Evolutionary conservation across 2,113 vertebrate genomes (phyloP).

Genomic region (Epinephelus moara): DNA sequence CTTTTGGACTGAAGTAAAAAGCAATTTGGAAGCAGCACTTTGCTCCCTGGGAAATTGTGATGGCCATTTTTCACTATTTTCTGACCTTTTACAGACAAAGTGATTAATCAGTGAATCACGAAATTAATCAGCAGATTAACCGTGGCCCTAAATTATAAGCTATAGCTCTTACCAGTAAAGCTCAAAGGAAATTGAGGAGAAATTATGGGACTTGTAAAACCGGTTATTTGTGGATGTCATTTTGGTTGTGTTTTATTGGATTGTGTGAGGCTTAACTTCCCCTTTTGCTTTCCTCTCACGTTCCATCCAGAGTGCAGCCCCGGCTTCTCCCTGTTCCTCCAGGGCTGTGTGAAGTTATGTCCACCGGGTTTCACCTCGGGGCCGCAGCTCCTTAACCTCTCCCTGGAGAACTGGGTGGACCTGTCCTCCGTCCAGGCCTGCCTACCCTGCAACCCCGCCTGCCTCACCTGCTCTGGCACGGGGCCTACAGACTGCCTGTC

Average conservation of each 20-base stretch:
- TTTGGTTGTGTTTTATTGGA: neutral
- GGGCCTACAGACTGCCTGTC: slow-evolving; percentile 90
- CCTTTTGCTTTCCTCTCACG: neutral
- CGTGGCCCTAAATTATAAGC: neutral
- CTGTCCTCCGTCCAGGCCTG: slow-evolving; percentile 90
- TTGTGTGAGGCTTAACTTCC: neutral
- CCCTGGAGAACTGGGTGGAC: slow-evolving; percentile 91
- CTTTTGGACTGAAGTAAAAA: neutral
- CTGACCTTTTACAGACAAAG: neutral
- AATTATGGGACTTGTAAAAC: neutral
- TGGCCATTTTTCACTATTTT: neutral
- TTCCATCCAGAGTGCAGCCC: slow-evolving; percentile 89
- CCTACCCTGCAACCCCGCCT: slow-evolving; percentile 90
- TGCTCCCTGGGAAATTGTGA: neutral
- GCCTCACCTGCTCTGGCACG: slow-evolving; percentile 89
- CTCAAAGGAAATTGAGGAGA: neutral
- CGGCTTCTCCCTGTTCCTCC: slow-evolving; percentile 94
- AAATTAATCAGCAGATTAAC: neutral
- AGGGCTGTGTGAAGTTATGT: slow-evolving; percentile 93
- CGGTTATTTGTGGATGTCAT: neutral
- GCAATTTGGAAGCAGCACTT: neutral
- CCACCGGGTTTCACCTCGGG: slow-evolving; percentile 89
- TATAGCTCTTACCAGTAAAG: neutral
- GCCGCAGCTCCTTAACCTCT: slow-evolving; percentile 85
- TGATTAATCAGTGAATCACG: neutral